Evolutionary conservation across 23 tunicate genomes (phyloP).

Genomic region (Oikopleura dioica): DNA sequence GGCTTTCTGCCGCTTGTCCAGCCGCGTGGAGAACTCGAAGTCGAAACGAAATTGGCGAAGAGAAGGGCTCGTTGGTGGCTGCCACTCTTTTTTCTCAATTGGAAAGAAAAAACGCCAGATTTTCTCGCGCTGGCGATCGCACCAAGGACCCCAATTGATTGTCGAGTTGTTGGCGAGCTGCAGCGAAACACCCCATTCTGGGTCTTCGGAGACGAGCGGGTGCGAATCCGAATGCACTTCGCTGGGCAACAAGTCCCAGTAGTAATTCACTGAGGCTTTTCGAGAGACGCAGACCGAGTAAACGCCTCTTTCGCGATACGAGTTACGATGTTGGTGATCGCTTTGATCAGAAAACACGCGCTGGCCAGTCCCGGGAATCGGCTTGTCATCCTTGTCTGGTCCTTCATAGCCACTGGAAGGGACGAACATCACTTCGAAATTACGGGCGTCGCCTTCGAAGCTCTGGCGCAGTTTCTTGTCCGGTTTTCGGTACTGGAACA

Average conservation of each 20-base stretch:
- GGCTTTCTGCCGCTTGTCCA: background rate
- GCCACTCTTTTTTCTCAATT: constrained; percentile 20
- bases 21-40: background rate
- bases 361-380: background rate
- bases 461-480: background rate
- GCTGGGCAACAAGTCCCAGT: background rate
- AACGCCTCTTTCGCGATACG: background rate
- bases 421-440: background rate
- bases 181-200: constrained; percentile 43
- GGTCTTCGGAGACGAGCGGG: background rate
- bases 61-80: constrained; percentile 15
- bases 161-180: constrained; percentile 28
- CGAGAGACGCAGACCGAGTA: background rate
- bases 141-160: constrained; percentile 88
- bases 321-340: background rate
- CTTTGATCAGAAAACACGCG: too few species aligned
- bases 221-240: background rate
- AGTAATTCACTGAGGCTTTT: background rate
- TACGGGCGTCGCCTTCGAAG: background rate
- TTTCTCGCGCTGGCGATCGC: constrained; percentile 56
- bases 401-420: background rate
- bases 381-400: background rate
- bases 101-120: constrained; percentile 68
- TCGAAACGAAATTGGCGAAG: background rate
- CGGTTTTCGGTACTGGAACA: background rate